Conservation (phyloP, 2,113 vertebrate species). For the Callocephalon fimbriatum region DNA sequence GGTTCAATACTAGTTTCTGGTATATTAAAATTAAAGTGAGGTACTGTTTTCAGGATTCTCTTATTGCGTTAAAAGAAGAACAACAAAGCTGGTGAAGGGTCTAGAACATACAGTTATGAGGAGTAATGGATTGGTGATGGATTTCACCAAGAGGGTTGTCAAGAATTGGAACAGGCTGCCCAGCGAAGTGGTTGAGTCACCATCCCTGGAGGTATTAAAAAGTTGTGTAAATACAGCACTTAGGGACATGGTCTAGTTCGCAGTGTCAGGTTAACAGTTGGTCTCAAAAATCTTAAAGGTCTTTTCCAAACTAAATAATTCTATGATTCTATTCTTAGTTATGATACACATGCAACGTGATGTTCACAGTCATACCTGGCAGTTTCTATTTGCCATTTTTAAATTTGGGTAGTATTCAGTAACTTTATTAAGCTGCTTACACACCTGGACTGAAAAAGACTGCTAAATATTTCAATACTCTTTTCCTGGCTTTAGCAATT, state of each 20-base stretch:
- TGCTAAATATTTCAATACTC: not conserved
- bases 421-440: not conserved
- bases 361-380: not conserved
- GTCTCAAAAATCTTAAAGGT: not conserved
- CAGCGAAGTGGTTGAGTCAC: not conserved
- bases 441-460: not conserved
- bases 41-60: not conserved
- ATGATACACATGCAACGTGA: not conserved
- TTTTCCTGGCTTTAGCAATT: not conserved
- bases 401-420: not conserved
- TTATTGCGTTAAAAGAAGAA: not conserved
- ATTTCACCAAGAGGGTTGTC: rapidly evolving
- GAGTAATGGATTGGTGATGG: not conserved
- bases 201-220: not conserved
- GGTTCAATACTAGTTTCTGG: not conserved
- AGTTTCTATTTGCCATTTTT: not conserved
- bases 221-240: rapidly evolving
- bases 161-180: not conserved
- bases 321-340: not conserved
- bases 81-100: rapidly evolving
- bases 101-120: not conserved
- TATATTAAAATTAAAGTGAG: not conserved
- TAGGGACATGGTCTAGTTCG: not conserved
- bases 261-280: not conserved
- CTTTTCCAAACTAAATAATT: not conserved